Evolutionary conservation across 1,140 invertebrate species (phyloP).

Genomic region (Anastatus disparis): DNA sequence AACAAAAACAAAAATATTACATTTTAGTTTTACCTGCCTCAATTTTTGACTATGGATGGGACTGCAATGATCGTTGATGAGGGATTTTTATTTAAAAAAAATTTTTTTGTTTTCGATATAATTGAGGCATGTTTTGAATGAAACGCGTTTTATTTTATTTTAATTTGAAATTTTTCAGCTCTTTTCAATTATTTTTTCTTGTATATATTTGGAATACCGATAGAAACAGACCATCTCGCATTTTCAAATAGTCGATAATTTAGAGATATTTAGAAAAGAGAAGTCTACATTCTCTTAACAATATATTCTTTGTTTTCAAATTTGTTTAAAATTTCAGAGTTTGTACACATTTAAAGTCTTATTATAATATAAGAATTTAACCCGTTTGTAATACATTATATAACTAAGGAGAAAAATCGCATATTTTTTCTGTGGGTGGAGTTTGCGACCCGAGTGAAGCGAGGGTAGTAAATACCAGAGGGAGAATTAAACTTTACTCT

Average conservation of each 20-base stretch:
- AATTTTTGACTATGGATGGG: constrained; percentile 15
- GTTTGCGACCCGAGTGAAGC: no score
- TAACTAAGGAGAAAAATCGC: no score
- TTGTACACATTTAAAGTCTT: background rate
- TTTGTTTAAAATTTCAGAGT: no score
- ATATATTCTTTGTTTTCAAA: no score
- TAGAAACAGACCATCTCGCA: background rate
- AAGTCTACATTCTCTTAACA: background rate
- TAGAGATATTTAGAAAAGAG: background rate
- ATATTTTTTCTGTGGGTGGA: no score
- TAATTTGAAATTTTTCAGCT: no score
- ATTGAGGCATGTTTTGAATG: background rate
- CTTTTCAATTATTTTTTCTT: background rate
- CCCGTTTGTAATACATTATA: no score
- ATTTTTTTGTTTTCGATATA: background rate
- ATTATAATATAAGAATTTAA: background rate
- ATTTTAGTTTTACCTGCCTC: constrained; percentile 4
- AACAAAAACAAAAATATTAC: no score
- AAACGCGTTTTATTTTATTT: no score
- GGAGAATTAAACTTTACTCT: no score
- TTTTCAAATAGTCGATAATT: constrained; percentile 12
- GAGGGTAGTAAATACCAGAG: no score
- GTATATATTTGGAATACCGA: background rate
- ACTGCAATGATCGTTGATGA: constrained; percentile 5
- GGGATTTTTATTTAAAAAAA: constrained; percentile 4